These are phyloP conservation scores for Tokudaia muenninki DNA, from an alignment of 2,797 vertebrate genomes.

Conservation along the genomic window DNA sequence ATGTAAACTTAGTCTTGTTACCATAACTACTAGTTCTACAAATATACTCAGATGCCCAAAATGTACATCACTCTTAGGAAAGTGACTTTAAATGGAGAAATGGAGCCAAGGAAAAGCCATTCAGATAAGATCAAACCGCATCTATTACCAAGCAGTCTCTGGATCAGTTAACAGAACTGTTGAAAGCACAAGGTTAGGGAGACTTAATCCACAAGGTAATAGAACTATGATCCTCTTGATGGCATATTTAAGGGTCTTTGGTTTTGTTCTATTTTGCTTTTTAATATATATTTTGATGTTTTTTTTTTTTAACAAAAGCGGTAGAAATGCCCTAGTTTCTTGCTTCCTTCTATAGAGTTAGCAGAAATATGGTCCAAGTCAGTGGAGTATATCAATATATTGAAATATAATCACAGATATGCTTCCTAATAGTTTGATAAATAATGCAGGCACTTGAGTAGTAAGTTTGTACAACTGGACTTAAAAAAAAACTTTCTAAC, in stretches of 20 bases:
- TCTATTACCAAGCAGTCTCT: slow-evolving; percentile 67
- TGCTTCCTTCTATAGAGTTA: slow-evolving; percentile 36
- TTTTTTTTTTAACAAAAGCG: slow-evolving; percentile 37
- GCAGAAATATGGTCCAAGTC: background rate
- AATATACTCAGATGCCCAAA: slow-evolving; percentile 86
- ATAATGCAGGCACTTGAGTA: background rate
- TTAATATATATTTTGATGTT: background rate
- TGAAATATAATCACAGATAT: background rate
- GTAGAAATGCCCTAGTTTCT: background rate
- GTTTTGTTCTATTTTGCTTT: background rate
- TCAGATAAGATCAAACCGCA: slow-evolving; percentile 73
- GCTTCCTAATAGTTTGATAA: slow-evolving; percentile 7
- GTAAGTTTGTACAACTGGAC: slow-evolving; percentile 5
- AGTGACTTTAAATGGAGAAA: slow-evolving; percentile 85
- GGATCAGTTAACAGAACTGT: slow-evolving; percentile 54
- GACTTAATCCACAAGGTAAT: slow-evolving; percentile 71
- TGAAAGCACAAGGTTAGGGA: slow-evolving; percentile 72
- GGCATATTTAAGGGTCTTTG: background rate
- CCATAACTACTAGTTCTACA: slow-evolving; percentile 89
- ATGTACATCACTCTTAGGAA: slow-evolving; percentile 83
- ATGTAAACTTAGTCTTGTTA: slow-evolving; percentile 90
- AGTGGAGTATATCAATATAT: background rate
- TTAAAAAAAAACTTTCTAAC: background rate
- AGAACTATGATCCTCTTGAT: slow-evolving; percentile 31
- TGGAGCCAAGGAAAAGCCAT: slow-evolving; percentile 56